A percentile compares a stretch with the other conserved stretches of the same genome.
phyloP scores from a whole-genome alignment of 37 sponge, comb jelly and placozoan species.

The Crambe crambe region DNA sequence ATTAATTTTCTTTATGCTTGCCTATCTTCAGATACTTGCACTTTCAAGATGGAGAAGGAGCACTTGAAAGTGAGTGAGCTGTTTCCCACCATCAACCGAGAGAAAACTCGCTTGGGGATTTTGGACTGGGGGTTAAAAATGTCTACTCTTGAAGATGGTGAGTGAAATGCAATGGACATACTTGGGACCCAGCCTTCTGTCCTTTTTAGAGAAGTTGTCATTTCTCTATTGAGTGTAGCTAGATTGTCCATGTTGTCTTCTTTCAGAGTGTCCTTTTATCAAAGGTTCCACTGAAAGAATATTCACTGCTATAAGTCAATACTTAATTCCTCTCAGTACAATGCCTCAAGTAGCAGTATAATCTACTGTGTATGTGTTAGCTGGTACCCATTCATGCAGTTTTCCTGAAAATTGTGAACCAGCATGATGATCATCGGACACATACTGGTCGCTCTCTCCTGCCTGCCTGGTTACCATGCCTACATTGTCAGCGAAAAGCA shows the following conservation, averaged over 20 bases:
- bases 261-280: no score
- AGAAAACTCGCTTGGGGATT: slow-evolving; percentile 40
- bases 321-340: no score
- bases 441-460: not conserved
- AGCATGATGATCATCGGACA: slow-evolving; percentile 27
- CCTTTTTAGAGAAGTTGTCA: no score
- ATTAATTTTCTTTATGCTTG: no score
- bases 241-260: not conserved
- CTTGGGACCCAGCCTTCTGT: no score
- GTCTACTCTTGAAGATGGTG: slow-evolving; percentile 87
- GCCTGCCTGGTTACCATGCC: slow-evolving; percentile 25
- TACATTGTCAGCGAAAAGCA: not conserved
- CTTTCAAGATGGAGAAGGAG: slow-evolving; percentile 58
- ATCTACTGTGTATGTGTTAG: no score
- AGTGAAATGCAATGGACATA: slow-evolving; percentile 7
- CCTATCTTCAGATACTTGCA: slow-evolving; percentile 35
- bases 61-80: slow-evolving; percentile 74
- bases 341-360: no score
- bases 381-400: no score
- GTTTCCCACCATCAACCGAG: slow-evolving; percentile 51
- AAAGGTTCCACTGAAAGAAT: not conserved
- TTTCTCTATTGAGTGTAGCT: not conserved
- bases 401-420: slow-evolving; percentile 65
- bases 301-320: no score
- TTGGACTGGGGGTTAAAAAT: slow-evolving; percentile 86